phyloP scores from a whole-genome alignment of 2,888 invertebrate genomes.

The Andrena camellia region DNA sequence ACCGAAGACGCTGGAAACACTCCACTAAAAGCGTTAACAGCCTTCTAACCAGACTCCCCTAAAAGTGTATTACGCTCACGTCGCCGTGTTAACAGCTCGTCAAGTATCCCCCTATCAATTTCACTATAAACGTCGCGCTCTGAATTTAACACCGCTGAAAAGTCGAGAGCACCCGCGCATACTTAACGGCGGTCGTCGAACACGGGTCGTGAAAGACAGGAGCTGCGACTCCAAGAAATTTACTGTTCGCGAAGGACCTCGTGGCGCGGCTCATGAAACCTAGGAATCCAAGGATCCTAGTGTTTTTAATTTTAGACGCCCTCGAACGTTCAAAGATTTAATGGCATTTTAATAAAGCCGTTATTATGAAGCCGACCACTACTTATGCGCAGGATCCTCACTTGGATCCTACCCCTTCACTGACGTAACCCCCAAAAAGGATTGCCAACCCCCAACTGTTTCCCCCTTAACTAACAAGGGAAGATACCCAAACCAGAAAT shows the following conservation, averaged over 20 bases:
- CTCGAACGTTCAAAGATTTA: too few species aligned
- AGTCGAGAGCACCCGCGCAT: too few species aligned
- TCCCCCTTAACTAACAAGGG: too few species aligned
- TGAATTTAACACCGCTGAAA: background rate
- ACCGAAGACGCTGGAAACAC: background rate
- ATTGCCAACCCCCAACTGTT: too few species aligned
- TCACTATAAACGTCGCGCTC: background rate
- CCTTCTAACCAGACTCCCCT: background rate
- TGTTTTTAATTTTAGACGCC: background rate
- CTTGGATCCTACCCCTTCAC: too few species aligned
- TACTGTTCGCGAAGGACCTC: background rate
- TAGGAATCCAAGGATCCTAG: background rate
- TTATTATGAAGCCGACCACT: too few species aligned
- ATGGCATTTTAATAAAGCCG: too few species aligned
- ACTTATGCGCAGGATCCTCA: too few species aligned
- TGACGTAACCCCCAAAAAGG: too few species aligned
- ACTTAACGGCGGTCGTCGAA: background rate
- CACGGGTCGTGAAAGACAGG: background rate
- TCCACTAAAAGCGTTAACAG: background rate
- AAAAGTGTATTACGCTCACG: conserved; percentile 23
- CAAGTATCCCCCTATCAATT: conserved; percentile 17
- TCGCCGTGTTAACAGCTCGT: conserved; percentile 28
- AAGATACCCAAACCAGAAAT: too few species aligned
- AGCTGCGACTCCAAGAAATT: background rate
- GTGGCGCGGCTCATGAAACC: background rate